Evolutionary conservation across 30 jellyfish, hydroid and myxozoan species (phyloP).

Genomic region (Aurelia aurita): DNA sequence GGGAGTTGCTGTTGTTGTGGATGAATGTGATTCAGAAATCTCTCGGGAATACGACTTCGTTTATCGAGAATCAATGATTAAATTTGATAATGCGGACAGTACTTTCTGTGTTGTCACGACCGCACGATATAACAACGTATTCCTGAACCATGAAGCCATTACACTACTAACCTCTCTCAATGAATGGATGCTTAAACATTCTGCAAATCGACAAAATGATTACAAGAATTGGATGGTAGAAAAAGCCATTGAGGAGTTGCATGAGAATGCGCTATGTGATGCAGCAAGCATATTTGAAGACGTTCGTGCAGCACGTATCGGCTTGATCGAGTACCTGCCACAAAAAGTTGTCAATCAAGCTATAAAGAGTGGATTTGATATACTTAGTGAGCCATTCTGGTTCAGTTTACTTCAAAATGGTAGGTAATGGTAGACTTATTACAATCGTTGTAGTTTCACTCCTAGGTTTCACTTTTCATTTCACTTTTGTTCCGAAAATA

Average conservation of each 20-base stretch:
- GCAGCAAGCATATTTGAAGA: slow-evolving; percentile 70
- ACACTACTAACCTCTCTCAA: slow-evolving; percentile 70
- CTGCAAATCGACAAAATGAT: slow-evolving; percentile 1
- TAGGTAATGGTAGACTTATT: no score
- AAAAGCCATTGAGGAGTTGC: slow-evolving; percentile 44
- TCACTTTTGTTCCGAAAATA: no score
- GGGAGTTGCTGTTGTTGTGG: slow-evolving; percentile 72
- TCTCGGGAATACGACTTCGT: slow-evolving; percentile 31
- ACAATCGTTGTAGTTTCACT: no score
- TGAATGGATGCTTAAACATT: neutral
- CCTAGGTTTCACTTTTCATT: no score
- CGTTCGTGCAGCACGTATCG: slow-evolving; percentile 47
- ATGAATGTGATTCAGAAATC: slow-evolving; percentile 40
- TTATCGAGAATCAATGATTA: slow-evolving; percentile 75
- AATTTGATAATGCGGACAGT: slow-evolving; percentile 44
- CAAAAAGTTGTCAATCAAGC: slow-evolving; percentile 24
- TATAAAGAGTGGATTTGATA: slow-evolving; percentile 43
- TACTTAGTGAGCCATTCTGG: slow-evolving; percentile 81
- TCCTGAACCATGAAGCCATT: slow-evolving; percentile 80
- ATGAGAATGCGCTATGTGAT: slow-evolving; percentile 63
- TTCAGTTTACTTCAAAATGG: slow-evolving; percentile 76
- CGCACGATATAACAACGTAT: slow-evolving; percentile 38
- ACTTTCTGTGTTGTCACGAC: slow-evolving; percentile 54
- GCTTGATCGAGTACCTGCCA: slow-evolving; percentile 62
- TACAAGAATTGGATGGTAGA: slow-evolving; percentile 36